phyloP scores from a whole-genome alignment of 1,140 invertebrate genomes.

The Magallana gigas region DNA sequence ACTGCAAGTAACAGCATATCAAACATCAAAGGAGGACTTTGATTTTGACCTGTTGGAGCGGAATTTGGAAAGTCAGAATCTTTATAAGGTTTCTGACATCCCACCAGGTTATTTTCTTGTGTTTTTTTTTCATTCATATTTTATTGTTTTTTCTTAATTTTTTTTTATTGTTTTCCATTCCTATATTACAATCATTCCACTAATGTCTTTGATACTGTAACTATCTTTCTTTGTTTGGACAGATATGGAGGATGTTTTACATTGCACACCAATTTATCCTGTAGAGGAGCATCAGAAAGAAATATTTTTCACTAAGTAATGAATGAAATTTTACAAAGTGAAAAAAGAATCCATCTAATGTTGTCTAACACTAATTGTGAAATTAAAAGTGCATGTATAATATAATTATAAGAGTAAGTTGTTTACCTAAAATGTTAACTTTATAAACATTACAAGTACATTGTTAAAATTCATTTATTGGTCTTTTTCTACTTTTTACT shows the following conservation, averaged over 20 bases:
- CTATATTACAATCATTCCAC: background rate
- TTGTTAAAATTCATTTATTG: no score
- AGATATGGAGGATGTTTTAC: constrained; percentile 85
- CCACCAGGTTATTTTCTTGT: background rate
- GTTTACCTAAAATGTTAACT: no score
- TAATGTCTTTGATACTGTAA: background rate
- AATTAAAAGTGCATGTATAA: no score
- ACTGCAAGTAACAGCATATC: constrained; percentile 13
- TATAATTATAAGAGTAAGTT: no score
- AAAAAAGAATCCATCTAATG: no score
- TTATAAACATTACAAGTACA: no score
- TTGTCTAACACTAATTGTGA: no score
- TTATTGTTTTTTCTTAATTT: background rate
- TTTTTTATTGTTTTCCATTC: background rate
- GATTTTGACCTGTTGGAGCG: constrained; percentile 27
- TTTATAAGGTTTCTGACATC: background rate
- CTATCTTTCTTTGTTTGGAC: constrained; percentile 60
- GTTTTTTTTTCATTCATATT: background rate
- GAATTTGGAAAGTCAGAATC: background rate
- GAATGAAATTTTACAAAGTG: no score
- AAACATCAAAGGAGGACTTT: constrained; percentile 20
- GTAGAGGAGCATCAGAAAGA: constrained; percentile 86
- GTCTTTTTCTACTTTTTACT: background rate
- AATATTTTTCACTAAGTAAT: constrained; percentile 87
- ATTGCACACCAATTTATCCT: constrained; percentile 87